Base-by-base conservation (phyloP, 2,888 invertebrate species). In the Esperia sulphurella region DNA sequence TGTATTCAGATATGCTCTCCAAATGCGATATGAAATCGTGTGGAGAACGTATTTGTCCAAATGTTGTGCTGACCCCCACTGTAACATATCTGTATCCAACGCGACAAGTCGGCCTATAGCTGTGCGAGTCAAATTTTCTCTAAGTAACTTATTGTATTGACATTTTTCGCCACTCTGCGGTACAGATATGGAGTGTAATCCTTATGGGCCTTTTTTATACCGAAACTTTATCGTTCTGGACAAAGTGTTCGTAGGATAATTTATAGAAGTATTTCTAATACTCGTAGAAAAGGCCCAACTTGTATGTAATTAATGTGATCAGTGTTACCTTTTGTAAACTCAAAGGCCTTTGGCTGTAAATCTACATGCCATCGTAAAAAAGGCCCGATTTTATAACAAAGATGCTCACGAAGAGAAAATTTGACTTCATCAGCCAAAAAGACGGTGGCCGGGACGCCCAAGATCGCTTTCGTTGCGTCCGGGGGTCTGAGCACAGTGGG, bases 381-480 rank as follows among this genome's bases (percentile, higher is more conserved):
- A 61, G 67, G 67, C 65, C 53, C 67, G 62, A 53, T 44, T 12
- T 38, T 14, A 13, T 5, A 31, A 31, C 31, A 31, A 1, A 31
- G 31, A 31, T 10, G 10, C 8, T 9, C 28, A 50, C 30, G 7
- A 29, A 63, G 83, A 80, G 86, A 80, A 78, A 83, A 79, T 83
- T 81, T 72, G 85, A 80, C 80, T 78, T 82, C 68, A 68, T 65
- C 75, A 87, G 88, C 83, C 67, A 84, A 82, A 79, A 82, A 79
- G 78, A 81, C 82, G 68, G 81, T 88, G 63, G 88, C 79, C 59
- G 93, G 94, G 49, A 92, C 95, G 58, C 94, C 95, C 50, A 95
- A 95, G 90, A 95, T 96, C 61, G 95, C 94, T 68, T 97, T 97
- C 91, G 94, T 97, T 71, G 95, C 94, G 68, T 93, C 93, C 66